Base-by-base conservation (phyloP, 1,140 invertebrate species). In the Drosophila grimshawi region DNA sequence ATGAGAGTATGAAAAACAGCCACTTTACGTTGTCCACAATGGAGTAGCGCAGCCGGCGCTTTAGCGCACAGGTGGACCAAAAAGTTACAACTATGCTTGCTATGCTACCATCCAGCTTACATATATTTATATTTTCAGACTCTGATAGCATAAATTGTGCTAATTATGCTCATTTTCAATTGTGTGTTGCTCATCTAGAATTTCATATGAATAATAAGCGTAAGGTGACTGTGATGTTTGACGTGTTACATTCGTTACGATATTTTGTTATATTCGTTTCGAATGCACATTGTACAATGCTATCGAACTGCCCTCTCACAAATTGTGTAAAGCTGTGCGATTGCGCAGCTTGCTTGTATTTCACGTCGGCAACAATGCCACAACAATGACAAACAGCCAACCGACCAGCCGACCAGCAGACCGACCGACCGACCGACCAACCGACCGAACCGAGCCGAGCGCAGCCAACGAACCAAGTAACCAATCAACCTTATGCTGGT, bases 291-390 rank as follows among this genome's bases (percentile, higher is more conserved):
- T 33, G 33, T 33, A 33, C 33, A 4, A 33, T 4, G 33, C 33
- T 33, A 33, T 45, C 37, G 27, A 30, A 52, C 69, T 2, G 32
- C 76, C 68, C 82, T 86, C 79, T 63, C n/a, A n/a, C 53, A 49
- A 60, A 69, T 86, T 86, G 82, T 86, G 82, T 72, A 86, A 86
- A 86, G 76, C 76, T 68, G 6, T 76, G 62, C 82, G 83, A 86
- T 81, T 86, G 82, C 82, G 75, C 82, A 86, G 79, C 73, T 76
- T 73, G 79, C 77, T 86, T 86, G 76, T 86, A 76, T 86, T 86
- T 81, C 67, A 85, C 71, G 82, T 76, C 82, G 82, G 70, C 82
- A 88, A 89, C 85, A 85, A 80, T 89, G 73, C 74, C 74, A 80
- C 85, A 80, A 80, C 83, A 80, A 90, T 88, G 86, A 88, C 69